Conservation (phyloP, 2,888 invertebrate species). For the Cyaniris semiargus region DNA sequence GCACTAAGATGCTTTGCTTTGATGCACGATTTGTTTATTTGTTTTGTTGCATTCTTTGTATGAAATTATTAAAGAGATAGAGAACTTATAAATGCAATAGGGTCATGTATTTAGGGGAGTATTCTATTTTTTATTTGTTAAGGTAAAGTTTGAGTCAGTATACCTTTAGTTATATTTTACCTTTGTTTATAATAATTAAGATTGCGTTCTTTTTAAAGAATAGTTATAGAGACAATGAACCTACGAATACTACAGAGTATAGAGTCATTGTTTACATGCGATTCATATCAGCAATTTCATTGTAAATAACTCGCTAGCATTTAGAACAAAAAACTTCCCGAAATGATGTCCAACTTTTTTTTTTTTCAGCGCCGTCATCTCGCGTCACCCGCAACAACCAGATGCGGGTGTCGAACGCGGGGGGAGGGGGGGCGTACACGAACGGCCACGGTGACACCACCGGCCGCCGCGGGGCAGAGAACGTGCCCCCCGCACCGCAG, state of each 20-base stretch:
- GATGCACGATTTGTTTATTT: constrained; percentile 32
- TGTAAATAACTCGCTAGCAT: neutral
- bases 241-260: too few species aligned
- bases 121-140: too few species aligned
- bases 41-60: neutral
- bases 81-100: too few species aligned
- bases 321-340: too few species aligned
- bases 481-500: constrained; percentile 77
- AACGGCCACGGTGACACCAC: constrained; percentile 82
- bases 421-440: constrained; percentile 72
- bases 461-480: constrained; percentile 81
- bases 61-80: neutral
- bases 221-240: too few species aligned
- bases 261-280: neutral
- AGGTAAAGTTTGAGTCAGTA: too few species aligned
- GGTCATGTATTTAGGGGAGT: too few species aligned
- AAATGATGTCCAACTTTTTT: neutral
- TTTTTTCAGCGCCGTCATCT: constrained; percentile 62
- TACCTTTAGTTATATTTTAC: too few species aligned
- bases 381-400: constrained; percentile 77
- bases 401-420: constrained; percentile 78
- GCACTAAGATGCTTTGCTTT: neutral
- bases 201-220: too few species aligned
- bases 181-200: too few species aligned
- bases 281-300: constrained; percentile 19